Evolutionary conservation across 1,140 invertebrate species (phyloP).

Genomic region (Lanistes nyassanus): DNA sequence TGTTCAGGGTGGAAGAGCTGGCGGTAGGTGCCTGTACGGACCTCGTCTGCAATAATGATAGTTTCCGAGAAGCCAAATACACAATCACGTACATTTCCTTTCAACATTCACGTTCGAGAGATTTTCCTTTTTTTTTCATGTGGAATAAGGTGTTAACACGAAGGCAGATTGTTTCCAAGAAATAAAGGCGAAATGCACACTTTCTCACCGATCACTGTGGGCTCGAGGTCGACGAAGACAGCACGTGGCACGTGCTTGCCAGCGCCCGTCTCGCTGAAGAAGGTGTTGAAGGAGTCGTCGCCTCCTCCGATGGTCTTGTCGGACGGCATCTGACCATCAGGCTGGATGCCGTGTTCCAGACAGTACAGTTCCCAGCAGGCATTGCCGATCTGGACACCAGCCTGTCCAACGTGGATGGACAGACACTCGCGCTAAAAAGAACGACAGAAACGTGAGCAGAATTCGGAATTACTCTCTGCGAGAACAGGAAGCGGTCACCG

Average conservation of each 20-base stretch:
- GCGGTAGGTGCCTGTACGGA: slow-evolving; percentile 73
- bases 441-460: slow-evolving; percentile 4
- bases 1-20: slow-evolving; percentile 73
- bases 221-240: slow-evolving; percentile 83
- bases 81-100: neutral
- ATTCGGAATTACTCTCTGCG: too few species aligned
- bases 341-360: slow-evolving; percentile 88
- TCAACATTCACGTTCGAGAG: neutral
- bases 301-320: slow-evolving; percentile 69
- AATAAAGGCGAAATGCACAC: slow-evolving; percentile 35
- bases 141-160: neutral
- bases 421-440: slow-evolving; percentile 76
- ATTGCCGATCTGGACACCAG: slow-evolving; percentile 80
- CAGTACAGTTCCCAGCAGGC: slow-evolving; percentile 81
- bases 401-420: slow-evolving; percentile 87
- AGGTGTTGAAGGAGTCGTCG: slow-evolving; percentile 88
- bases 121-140: neutral
- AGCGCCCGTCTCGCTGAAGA: slow-evolving; percentile 88
- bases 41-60: slow-evolving; percentile 68
- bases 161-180: neutral
- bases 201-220: slow-evolving; percentile 76
- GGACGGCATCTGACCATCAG: slow-evolving; percentile 75
- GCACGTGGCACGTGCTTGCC: slow-evolving; percentile 83
- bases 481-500: too few species aligned
- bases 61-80: neutral